Evolutionary conservation across 2,888 invertebrate genomes (phyloP), one percentile per base, ranked within the genome.

Genomic region (Alviniconcha strummeri): DNA sequence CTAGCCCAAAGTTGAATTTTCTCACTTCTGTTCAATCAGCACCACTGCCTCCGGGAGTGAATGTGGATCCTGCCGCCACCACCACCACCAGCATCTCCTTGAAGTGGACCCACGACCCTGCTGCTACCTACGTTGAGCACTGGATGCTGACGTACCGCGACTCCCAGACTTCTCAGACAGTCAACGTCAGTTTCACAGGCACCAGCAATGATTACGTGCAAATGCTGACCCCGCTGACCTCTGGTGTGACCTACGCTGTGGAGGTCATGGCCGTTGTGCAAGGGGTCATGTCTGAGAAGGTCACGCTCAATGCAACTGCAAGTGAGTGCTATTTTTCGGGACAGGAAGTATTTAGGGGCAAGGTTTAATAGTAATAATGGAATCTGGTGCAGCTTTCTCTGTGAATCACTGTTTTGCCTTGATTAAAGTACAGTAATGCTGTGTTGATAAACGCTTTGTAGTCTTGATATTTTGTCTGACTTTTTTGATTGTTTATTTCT

Each of bases 201-300:
- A 86, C 84, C 36, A 74, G 77, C 6, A 84, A 85, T 69, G 57
- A 72, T 15, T 84, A 89, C 64, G 75, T 78, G 74, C 71, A 84
- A n/a, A 81, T n/a, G 11, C 78, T 90, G 2, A 80, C 55, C 55
- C 83, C 83, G 9, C 85, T 91, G 67, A 84, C 84, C 1, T 83
- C 91, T 74, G 91, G 91, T 13, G 88, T 87, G 78, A 87, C 87
- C 36, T 91, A 91, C 82, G 84, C 85, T 60, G 84, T 90, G 79
- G 76, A 84, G 75, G 85, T 90, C 54, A 81, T 82, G 67, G 88
- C 89, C 79, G 80, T 86, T 15, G 89, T 89, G n/a, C 75, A 82
- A 60, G 87, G 85, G 69, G 81, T 83, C 5, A 76, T 57, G 52
- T 91, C 91, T 9, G 84, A 81, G 11, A 71, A 36, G 15, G 81